A percentile compares a stretch with the other conserved stretches of the same genome.
Evolutionary conservation across 2,888 invertebrate genomes (phyloP).

Genomic region (Vannuccia rotundouncinata): DNA sequence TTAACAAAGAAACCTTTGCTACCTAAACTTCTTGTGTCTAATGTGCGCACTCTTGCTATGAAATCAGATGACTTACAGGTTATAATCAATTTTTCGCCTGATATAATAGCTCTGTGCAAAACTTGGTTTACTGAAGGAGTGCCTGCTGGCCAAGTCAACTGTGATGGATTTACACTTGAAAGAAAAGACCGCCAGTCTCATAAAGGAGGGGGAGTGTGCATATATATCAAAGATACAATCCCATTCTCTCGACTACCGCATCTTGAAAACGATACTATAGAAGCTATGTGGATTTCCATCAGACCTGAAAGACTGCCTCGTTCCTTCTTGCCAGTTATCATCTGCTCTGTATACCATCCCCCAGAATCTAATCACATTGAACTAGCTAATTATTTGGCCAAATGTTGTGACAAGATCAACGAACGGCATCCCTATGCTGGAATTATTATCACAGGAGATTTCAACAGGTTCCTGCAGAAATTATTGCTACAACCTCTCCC

Average conservation of each 20-base stretch:
- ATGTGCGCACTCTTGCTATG: neutral
- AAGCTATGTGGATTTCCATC: neutral
- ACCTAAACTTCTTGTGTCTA: neutral
- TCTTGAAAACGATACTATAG: neutral
- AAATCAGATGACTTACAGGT: neutral
- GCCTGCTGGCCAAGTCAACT: slow-evolving; percentile 5
- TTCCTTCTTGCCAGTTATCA: neutral
- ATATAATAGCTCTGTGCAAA: neutral
- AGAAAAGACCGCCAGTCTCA: slow-evolving; percentile 9
- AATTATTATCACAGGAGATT: slow-evolving; percentile 15
- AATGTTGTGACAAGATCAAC: slow-evolving; percentile 26
- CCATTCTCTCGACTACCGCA: neutral
- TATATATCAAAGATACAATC: neutral
- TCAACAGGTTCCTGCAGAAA: slow-evolving; percentile 21
- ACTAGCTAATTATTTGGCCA: slow-evolving; percentile 26
- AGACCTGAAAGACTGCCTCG: neutral
- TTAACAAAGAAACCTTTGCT: too few species aligned
- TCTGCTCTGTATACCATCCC: neutral
- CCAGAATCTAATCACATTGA: slow-evolving; percentile 15
- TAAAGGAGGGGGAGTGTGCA: neutral
- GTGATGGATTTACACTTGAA: neutral
- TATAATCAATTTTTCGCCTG: neutral
- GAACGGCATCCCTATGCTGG: neutral
- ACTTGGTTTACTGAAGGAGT: neutral
- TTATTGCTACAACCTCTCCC: slow-evolving; percentile 20